Evolutionary conservation across 1,140 invertebrate genomes (phyloP).

Genomic region (Monochamus saltuarius): DNA sequence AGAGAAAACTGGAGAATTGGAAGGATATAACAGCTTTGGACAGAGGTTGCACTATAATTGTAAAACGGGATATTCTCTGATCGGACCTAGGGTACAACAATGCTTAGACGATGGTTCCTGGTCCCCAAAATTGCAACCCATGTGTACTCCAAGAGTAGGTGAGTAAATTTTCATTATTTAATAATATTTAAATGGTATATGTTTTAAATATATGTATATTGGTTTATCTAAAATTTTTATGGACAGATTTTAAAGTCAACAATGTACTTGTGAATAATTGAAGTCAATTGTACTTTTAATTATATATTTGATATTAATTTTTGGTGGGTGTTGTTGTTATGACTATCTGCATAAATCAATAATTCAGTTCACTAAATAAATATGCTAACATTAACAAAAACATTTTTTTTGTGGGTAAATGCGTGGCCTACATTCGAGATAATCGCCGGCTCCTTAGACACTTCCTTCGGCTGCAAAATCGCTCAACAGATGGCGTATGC

Average conservation of each 20-base stretch:
- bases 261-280: no score
- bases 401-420: not conserved
- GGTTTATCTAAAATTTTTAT: no score
- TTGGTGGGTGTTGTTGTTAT: not conserved
- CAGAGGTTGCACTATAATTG: slow-evolving; percentile 51
- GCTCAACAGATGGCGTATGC: not conserved
- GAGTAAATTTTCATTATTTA: no score
- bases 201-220: no score
- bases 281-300: not conserved
- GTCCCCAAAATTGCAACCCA: slow-evolving; percentile 50
- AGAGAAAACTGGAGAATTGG: slow-evolving; percentile 23
- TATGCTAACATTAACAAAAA: not conserved
- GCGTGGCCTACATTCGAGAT: no score
- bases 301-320: slow-evolving; percentile 8
- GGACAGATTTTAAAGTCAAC: no score
- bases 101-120: slow-evolving; percentile 52
- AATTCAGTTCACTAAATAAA: not conserved
- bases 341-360: slow-evolving; percentile 2
- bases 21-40: slow-evolving; percentile 20
- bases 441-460: no score
- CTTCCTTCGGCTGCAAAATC: not conserved
- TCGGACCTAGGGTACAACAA: slow-evolving; percentile 44
- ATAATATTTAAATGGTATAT: no score
- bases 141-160: not conserved
- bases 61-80: slow-evolving; percentile 50